Percentiles rank a stretch among this genome's conserved stretches.
These are phyloP conservation scores for Heliconius melpomene DNA, from an alignment of 1,140 invertebrate species.

Conservation along the genomic window DNA sequence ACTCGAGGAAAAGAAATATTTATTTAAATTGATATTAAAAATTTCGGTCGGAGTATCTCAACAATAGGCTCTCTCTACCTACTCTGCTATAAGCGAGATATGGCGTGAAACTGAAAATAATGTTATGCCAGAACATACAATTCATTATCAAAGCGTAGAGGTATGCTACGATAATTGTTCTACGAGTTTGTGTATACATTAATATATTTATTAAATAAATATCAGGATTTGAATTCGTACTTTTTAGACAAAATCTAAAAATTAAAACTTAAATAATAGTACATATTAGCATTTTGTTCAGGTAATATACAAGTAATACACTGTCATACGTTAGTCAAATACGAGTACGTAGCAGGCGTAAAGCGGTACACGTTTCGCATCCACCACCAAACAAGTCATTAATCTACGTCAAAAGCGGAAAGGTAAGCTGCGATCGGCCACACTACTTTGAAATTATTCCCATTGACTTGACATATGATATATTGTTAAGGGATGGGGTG, in stretches of 20 bases:
- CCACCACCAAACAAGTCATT: conserved; percentile 47
- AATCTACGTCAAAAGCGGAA: conserved; percentile 55
- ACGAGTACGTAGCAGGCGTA: conserved; percentile 22
- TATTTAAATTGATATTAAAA: too few species aligned
- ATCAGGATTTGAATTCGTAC: too few species aligned
- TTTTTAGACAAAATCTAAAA: not conserved
- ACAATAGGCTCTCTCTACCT: too few species aligned
- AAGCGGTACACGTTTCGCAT: conserved; percentile 43
- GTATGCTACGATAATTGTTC: not conserved
- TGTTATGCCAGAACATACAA: too few species aligned
- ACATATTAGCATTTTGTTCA: not conserved
- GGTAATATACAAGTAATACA: conserved; percentile 20
- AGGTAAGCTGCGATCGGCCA: conserved; percentile 53
- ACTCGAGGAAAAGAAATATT: too few species aligned
- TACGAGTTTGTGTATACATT: not conserved
- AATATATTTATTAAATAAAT: too few species aligned
- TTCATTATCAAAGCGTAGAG: not conserved
- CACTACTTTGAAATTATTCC: conserved; percentile 51
- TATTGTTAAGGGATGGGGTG: conserved; percentile 1
- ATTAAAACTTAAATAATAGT: not conserved
- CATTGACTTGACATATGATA: conserved; percentile 55
- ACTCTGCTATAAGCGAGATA: too few species aligned
- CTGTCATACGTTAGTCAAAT: conserved; percentile 33
- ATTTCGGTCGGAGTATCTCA: too few species aligned
- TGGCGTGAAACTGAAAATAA: too few species aligned